Base-by-base conservation (phyloP, 2,888 invertebrate species). In the Muscina levida region DNA sequence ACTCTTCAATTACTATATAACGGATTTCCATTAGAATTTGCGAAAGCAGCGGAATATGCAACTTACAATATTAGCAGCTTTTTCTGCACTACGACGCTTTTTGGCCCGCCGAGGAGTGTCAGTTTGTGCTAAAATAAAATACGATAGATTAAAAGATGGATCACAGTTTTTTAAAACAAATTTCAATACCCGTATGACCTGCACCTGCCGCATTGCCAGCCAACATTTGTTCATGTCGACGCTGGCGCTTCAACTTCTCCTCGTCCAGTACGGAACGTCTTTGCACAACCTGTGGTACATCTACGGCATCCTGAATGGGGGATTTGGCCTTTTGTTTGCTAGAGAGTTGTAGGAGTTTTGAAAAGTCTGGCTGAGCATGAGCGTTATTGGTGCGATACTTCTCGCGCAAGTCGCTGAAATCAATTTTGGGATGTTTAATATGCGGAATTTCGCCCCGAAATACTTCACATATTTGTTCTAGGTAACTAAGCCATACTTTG, bases 361-460 rank as follows among this genome's bases (percentile, higher is more conserved):
- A 89, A 84, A 91, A 90, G 82, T 90, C 89, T 11, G 89, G 87
- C 72, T 86, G 88, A 0, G 85, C 88, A 83, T 90, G 91, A 10
- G 84, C 83, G 53, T 84, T 85, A 77, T 91, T 87, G 71, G 84
- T 86, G 76, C 89, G 85, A 82, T 88, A 87, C 77, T 90, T 90
- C 53, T 90, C 90, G 2, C 89, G 87, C 77, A 91, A 83, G 74
- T 91, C 90, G 17, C 88, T 86, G 44, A 92, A 90, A 84, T 92
- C 92, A 91, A 94, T 91, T 92, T 94, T 94, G 3, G 94, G 93
- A 90, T 95, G 94, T 87, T 94, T 95, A 77, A 95, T 93, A 86
- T 95, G 94, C 5, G 97, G 97, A 85, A 97, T 96, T 91, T 98
- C 97, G 57, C 97, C 96, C 85, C 97, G 94, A 92, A 98, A 98